Evolutionary conservation across 2,113 vertebrate genomes (phyloP).

Genomic region (Pholis gunnellus): DNA sequence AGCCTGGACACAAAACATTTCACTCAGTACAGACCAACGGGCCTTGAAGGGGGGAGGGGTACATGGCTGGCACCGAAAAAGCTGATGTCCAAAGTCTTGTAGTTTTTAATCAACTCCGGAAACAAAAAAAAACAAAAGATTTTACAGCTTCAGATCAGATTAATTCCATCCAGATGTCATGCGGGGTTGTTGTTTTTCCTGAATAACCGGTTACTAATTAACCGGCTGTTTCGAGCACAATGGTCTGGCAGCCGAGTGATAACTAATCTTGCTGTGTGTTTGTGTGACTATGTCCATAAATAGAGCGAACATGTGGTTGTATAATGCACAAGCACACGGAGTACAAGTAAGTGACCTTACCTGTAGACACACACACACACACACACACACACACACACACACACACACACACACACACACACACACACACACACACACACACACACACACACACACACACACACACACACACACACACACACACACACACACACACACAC

Average conservation of each 20-base stretch:
- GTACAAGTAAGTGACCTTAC: constrained; percentile 38
- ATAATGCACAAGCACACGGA: constrained; percentile 23
- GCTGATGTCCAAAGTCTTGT: neutral
- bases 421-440: constrained; percentile 10
- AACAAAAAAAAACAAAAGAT: constrained; percentile 7
- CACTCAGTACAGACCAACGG: constrained; percentile 10
- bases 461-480: constrained; percentile 6
- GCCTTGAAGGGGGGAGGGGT: neutral
- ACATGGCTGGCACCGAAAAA: neutral
- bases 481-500: neutral
- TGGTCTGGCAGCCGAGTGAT: constrained; percentile 25
- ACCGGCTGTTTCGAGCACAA: constrained; percentile 20
- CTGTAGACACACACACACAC: constrained; percentile 10
- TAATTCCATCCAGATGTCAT: neutral
- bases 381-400: constrained; percentile 9
- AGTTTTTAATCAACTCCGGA: neutral
- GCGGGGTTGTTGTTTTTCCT: neutral
- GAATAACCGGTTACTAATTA: constrained; percentile 50
- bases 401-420: neutral
- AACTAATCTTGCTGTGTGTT: constrained; percentile 1
- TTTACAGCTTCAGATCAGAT: neutral
- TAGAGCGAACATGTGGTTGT: constrained; percentile 31
- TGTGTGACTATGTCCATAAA: constrained; percentile 43
- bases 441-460: neutral
- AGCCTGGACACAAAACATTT: constrained; percentile 46